These are phyloP conservation scores for Norana najaformis DNA, from an alignment of 2,888 invertebrate species.

Conservation along the genomic window DNA sequence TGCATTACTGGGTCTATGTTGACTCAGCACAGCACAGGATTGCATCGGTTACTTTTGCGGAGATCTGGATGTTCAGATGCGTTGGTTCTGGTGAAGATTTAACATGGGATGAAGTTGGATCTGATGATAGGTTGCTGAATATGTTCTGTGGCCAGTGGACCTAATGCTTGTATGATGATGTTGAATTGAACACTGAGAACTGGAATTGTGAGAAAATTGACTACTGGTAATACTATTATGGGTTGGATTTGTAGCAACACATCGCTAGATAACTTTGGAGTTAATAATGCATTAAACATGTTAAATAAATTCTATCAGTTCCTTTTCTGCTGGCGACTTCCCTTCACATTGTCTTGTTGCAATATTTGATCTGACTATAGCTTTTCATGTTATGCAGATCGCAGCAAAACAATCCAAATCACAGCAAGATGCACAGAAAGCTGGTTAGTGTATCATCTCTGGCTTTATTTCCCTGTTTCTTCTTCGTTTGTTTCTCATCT, in stretches of 20 bases:
- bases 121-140: neutral
- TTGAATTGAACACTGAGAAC: neutral
- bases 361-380: neutral
- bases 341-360: neutral
- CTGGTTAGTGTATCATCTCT: neutral
- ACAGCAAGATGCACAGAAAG: neutral
- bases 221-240: neutral
- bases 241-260: neutral
- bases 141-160: neutral
- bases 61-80: neutral
- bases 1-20: too few species aligned
- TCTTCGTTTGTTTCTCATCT: neutral
- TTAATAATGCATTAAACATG: neutral
- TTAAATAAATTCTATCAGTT: neutral
- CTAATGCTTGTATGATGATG: neutral
- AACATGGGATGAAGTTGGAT: neutral
- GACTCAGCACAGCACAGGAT: too few species aligned
- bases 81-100: neutral
- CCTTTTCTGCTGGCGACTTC: neutral
- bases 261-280: neutral
- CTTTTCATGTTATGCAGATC: slow-evolving; percentile 16
- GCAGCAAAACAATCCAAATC: neutral
- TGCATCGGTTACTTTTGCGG: too few species aligned
- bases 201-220: neutral
- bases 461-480: neutral